phyloP scores from a whole-genome alignment of 2,113 vertebrate species.

The Python bivittatus region DNA sequence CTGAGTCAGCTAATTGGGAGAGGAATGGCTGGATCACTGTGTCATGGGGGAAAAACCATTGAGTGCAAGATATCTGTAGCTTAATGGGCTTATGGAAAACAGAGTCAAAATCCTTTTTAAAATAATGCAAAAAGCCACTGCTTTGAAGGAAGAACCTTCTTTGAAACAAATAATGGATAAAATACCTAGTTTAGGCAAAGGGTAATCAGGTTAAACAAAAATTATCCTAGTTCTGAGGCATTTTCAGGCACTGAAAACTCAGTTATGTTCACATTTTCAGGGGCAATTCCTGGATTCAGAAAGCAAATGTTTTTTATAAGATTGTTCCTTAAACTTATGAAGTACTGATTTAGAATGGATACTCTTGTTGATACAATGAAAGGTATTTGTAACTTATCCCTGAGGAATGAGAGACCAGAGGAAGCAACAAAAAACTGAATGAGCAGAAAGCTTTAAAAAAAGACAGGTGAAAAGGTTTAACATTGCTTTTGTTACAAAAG shows the following conservation, averaged over 20 bases:
- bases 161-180: background rate
- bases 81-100: background rate
- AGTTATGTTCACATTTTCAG: background rate
- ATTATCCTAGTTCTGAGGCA: background rate
- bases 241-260: background rate
- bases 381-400: background rate
- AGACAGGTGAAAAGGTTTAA: background rate
- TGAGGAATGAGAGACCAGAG: background rate
- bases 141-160: background rate
- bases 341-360: background rate
- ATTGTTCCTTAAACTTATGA: background rate
- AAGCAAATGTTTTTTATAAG: background rate
- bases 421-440: background rate
- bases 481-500: background rate
- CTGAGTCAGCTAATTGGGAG: background rate
- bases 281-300: background rate
- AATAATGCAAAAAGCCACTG: background rate
- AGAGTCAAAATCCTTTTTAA: background rate
- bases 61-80: background rate
- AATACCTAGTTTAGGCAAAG: background rate
- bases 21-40: background rate
- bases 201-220: background rate
- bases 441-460: background rate
- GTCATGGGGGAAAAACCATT: background rate
- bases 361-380: background rate